Evolutionary conservation across 2,113 vertebrate genomes (phyloP).

Genomic region (Felis catus): F.catus_Fca126_mat1.0 CM031419.1:182278001-182278500

Average conservation of each 20-base stretch:
- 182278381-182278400: neutral
- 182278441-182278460: neutral
- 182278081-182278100: neutral
- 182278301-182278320: neutral
- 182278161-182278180: neutral
- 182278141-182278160: neutral
- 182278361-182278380: neutral
- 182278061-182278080: neutral
- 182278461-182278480: neutral
- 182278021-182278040: neutral
- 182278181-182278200: neutral
- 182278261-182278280: neutral
- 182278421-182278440: neutral
- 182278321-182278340: neutral
- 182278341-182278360: neutral
- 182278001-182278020: neutral
- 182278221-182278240: neutral
- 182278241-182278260: neutral
- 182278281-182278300: neutral
- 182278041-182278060: neutral
- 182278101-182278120: neutral
- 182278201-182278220: neutral
- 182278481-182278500: neutral
- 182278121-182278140: neutral
- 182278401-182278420: neutral